These are phyloP conservation scores for Pristionchus entomophagus DNA, from an alignment of 2,888 invertebrate species.

Conservation along the genomic window DNA sequence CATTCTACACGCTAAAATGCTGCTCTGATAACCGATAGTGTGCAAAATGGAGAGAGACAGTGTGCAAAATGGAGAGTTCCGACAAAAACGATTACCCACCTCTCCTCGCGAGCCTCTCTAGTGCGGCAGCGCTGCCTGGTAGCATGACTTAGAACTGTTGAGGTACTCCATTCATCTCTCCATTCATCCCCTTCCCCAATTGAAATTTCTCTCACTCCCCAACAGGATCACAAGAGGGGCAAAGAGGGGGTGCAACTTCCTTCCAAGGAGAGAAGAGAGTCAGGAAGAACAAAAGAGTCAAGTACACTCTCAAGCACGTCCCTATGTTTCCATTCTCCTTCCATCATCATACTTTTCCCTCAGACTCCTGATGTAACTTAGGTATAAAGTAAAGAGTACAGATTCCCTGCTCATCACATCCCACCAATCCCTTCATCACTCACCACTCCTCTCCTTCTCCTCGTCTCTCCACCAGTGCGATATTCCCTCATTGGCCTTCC, in stretches of 20 bases:
- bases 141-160: no score
- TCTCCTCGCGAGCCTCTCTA: conserved; percentile 15
- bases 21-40: no score
- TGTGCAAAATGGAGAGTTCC: no score
- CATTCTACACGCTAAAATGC: no score
- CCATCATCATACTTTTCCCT: background rate
- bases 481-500: background rate
- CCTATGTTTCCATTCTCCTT: background rate
- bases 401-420: background rate
- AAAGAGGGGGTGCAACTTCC: background rate
- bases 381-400: no score
- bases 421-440: background rate
- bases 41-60: no score
- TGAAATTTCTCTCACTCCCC: background rate
- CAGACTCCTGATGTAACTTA: no score
- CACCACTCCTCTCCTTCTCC: background rate
- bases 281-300: conserved; percentile 18
- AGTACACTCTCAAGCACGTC: background rate
- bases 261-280: background rate
- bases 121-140: background rate
- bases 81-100: no score
- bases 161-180: background rate
- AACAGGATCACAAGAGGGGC: conserved; percentile 27
- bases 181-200: background rate
- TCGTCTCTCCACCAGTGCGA: background rate